Base-by-base conservation (phyloP, 2,797 vertebrate genomes). In the Sphaeramia orbicularis region DNA sequence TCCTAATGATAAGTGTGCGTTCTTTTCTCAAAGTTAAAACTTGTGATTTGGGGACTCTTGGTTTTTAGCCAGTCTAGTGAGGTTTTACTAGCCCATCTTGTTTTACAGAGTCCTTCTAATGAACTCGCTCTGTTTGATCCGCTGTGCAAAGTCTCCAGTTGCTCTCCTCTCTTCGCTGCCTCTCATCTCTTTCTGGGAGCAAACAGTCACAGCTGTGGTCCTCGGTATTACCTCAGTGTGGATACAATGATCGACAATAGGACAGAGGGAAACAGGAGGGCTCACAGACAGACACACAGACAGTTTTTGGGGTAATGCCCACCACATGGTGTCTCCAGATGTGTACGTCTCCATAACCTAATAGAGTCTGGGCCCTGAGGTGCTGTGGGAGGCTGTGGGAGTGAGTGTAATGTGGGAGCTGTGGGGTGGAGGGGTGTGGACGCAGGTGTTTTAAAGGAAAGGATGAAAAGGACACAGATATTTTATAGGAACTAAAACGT, bases 91-190 rank as follows among this genome's bases (percentile, higher is more conserved):
- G 43, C 54, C 43, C 30, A 44, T 66, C 76, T 64, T 55, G 66
- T 92, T 96, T 96, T 95, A 95, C 94, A 93, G 91, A 95, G 91
- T 94, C 91, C 91, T 92, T 88, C 94, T 96, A 96, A 96, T 95
- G 92, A 93, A 94, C 91, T 94, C 89, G 92, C 89, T 92, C 89
- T 94, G 92, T 95, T 95, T 95, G 94, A 95, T 94, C 93, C 92
- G 79, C 47, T 68, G 49, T 38, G 35, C 91, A 88, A 87, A 89
- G 89, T 81, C 87, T 86, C 88, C 49, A n/a, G 21, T 24, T 24
- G 21, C 21, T 62, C 7, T 41, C 14, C 24, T 70, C 45, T 19
- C 49, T 58, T 15, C 49, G 21, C 59, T 8, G 52, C 47, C 56
- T 36, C 36, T 54, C 8, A 4, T 60, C 66, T 60, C 44, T 65